Base-by-base conservation (phyloP, 2,113 vertebrate genomes). In the Salvelinus namaycush region DNA sequence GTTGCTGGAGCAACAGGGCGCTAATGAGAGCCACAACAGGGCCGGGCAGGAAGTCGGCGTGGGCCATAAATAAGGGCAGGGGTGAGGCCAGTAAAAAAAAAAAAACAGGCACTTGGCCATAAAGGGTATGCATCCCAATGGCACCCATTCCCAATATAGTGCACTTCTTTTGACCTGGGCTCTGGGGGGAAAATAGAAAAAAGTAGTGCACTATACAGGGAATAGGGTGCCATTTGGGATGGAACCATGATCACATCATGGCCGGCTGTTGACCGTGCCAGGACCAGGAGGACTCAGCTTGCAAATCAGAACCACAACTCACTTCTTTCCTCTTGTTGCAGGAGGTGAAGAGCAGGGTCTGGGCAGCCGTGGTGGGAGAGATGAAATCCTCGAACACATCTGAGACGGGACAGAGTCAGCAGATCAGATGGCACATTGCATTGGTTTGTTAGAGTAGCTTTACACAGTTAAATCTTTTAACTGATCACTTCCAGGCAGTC, bases 281-380 rank as follows among this genome's bases (percentile, higher is more conserved):
- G 59, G 59, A 62, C n/a, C 18, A 62, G n/a, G 6, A 22, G 59
- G n/a, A 7, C 59, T 2, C 59, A n/a, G 20, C n/a, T 11, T 22
- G 11, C 24, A 18, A 4, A 39, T 39, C 4, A 39, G 14, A 11
- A 20, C 44, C 18, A 74, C 18, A 79, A 73, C 92, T 86, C 84
- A 97, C 98, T 94, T 99, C 97, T 96, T 99, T 99, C 83, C 98
- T 96, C 92, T 99, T 99, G 93, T 96, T 99, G 92, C 97, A 99
- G 0, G 97, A 96, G 74, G 97, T 99, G 91, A 98, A 99, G 79
- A 99, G 92, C 79, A 99, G 93, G 0, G 97, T 99, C 89, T 99
- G 98, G 75, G 98, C 98, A 82, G 98, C 98, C 79, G 97, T 99
- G 73, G 97, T 98, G 79, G 98, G 97, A 84, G 98, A 99, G 90